Evolutionary conservation across 2,888 invertebrate genomes (phyloP), one percentile per base, ranked within the genome.

Genomic region (Trachelus tabidus): DNA sequence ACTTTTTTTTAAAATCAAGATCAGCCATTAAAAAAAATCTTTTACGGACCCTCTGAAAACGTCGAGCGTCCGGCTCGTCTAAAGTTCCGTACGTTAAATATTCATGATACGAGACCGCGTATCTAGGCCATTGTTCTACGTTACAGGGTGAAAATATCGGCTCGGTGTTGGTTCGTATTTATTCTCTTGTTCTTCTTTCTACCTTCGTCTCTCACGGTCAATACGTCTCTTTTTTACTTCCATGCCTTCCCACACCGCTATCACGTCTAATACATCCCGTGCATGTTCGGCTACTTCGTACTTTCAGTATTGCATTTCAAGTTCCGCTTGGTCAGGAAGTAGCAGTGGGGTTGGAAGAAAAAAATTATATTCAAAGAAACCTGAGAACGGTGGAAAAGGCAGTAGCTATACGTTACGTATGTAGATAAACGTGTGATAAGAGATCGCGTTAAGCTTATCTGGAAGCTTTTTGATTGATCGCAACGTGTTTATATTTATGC

Each of bases 91-190:
- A 80, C 82, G 82, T 83, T 87, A 87, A 87, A 87, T 87, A 87
- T 87, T 87, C 87, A 87, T 86, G 87, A 85, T 86, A 85, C 85
- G 81, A 78, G 83, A 83, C 82, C 82, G 85, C 86, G 81, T 86
- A 86, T 87, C 86, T 87, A 77, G 84, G 83, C 84, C 84, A 87
- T 87, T 87, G 86, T 87, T 84, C 83, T 81, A 83, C 80, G 78
- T 81, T 83, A 77, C 79, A 73, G 75, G 75, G 77, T 81, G 83
- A 82, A 84, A 86, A 83, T 83, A 84, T 82, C 78, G 78, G 77
- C 75, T 79, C 34, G 75, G 74, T 77, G 73, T 79, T 37, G 75
- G 35, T 69, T 34, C 34, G 73, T 34, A 76, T 68, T 73, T 68
- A 37, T 40, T 69, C 75, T 74, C 69, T 68, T 23, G 11, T 77